Conservation (phyloP, 2,797 vertebrate species). For the Rachycentron canadum region DNA sequence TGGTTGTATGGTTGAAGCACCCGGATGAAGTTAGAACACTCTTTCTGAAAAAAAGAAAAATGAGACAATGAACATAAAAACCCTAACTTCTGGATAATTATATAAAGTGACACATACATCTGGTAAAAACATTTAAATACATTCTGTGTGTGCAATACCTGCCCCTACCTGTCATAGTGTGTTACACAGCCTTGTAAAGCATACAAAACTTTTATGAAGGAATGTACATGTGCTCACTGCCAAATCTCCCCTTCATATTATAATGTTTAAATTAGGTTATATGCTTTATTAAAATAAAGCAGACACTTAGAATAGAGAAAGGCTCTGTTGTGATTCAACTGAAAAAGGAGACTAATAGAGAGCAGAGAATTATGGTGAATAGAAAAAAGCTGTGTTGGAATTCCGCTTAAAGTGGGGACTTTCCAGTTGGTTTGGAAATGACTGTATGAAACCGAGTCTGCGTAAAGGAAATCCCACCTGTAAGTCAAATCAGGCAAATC, state of each 20-base stretch:
- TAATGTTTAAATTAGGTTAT: slow-evolving; percentile 51
- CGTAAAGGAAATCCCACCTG: slow-evolving; percentile 79
- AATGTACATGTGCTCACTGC: slow-evolving; percentile 16
- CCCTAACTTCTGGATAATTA: not conserved
- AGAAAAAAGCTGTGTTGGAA: slow-evolving; percentile 49
- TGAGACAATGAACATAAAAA: slow-evolving; percentile 24
- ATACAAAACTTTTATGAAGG: slow-evolving; percentile 35
- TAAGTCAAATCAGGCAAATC: slow-evolving; percentile 65
- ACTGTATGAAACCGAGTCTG: slow-evolving; percentile 52
- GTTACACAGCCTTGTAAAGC: slow-evolving; percentile 25
- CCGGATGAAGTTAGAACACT: slow-evolving; percentile 98
- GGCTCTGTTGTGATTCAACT: slow-evolving; percentile 24
- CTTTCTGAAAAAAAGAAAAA: slow-evolving; percentile 87
- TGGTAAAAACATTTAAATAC: slow-evolving; percentile 47
- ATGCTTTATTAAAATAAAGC: slow-evolving; percentile 54
- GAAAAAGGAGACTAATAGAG: slow-evolving; percentile 53
- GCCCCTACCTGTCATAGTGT: slow-evolving; percentile 15
- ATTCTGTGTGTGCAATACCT: slow-evolving; percentile 8
- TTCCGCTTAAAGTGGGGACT: slow-evolving; percentile 52
- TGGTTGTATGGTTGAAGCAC: slow-evolving; percentile 96
- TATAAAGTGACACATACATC: slow-evolving; percentile 22
- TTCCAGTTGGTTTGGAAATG: slow-evolving; percentile 67
- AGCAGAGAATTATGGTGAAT: slow-evolving; percentile 38
- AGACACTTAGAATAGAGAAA: slow-evolving; percentile 41
- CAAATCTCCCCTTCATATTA: slow-evolving; percentile 18